Evolutionary conservation across 2,888 invertebrate genomes (phyloP), one percentile per base, ranked within the genome.

Genomic region (Tiliacea citrago): DNA sequence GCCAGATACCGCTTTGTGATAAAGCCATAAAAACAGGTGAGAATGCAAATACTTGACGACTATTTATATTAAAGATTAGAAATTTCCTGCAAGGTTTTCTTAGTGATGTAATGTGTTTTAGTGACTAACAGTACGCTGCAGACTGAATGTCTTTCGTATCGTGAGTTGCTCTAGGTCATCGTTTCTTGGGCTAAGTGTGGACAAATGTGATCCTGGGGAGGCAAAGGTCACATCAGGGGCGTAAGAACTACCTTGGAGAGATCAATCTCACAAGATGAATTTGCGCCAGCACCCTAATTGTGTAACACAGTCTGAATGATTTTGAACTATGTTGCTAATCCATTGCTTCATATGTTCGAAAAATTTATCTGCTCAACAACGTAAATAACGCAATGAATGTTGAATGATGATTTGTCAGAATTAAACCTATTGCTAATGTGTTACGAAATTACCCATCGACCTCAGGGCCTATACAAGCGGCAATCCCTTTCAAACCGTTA

Each of bases 1-100:
- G 85, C 58, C 45, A 80, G 78, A 80, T 71, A 68, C 49, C 65
- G 57, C 65, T 67, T 82, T 82, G 76, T 79, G 57, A 81, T 73
- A 72, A 35, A 71, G 57, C 60, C 51, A 65, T 83, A 63, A 62
- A 75, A 70, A 62, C 71, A 81, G 49, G 18, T 76, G 67, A 57
- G 79, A 79, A 85, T 79, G 74, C 55, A 71, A 79, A 84, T 76
- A 78, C 72, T 68, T 71, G 39, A 66, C 60, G 47, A 71, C 58
- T 75, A 69, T 78, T 75, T 60, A 68, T 67, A 70, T 21, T 60
- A 55, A 29, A 55, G 58, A 71, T 80, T 74, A 72, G 60, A 75
- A 72, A 78, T 68, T 57, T 62, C 42, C 69, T 73, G 45, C 67
- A 58, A 75, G 69, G 51, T 73, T 83, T 51, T 60, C 60, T 53